Conservation (phyloP, 2,888 invertebrate species). For the Capitulum mitella region DNA sequence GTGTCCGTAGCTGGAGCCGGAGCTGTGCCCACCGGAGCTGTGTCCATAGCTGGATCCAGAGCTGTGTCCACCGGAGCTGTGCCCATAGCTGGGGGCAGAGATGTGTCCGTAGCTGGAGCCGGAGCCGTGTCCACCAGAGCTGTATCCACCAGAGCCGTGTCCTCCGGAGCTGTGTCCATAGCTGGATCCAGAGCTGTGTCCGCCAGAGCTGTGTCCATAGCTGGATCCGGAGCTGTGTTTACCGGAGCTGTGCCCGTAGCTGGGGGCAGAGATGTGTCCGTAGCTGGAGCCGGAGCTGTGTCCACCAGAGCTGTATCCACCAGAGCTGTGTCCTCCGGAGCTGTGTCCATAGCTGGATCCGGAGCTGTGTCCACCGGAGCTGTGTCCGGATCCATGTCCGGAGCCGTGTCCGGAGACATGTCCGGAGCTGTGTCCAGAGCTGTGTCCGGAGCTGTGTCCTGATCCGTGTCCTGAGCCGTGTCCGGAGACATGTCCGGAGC, state of each 20-base stretch:
- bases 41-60: no score
- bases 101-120: no score
- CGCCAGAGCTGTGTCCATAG: neutral
- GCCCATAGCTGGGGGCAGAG: no score
- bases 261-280: neutral
- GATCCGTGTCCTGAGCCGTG: neutral
- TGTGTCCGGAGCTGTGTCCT: neutral
- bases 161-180: neutral
- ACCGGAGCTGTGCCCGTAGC: neutral
- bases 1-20: no score
- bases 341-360: neutral
- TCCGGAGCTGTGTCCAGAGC: neutral
- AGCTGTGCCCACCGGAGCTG: no score
- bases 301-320: no score
- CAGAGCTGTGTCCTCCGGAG: neutral
- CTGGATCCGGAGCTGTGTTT: neutral
- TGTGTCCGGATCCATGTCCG: neutral
- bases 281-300: neutral
- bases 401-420: no score
- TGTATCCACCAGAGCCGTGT: no score
- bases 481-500: neutral
- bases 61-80: no score
- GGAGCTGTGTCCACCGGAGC: no score
- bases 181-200: neutral
- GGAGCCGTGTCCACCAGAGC: no score